These are phyloP conservation scores for Caranx ignobilis DNA, from an alignment of 2,113 vertebrate species.

Conservation along the genomic window DNA sequence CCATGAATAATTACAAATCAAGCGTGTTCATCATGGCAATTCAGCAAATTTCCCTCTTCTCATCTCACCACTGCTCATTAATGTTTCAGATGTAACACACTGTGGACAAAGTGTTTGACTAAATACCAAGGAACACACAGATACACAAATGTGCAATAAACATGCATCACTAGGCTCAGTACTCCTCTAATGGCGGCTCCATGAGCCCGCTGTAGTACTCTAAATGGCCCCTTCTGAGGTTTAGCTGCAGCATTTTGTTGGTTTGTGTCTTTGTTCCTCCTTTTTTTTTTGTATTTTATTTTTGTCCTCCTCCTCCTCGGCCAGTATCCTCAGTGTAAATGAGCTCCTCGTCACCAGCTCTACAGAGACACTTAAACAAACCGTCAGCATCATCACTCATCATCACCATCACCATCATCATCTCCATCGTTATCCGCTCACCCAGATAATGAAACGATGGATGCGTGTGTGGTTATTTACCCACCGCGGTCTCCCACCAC, in stretches of 20 bases:
- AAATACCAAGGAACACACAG: slow-evolving; percentile 37
- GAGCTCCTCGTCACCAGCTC: slow-evolving; percentile 24
- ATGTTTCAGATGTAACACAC: slow-evolving; percentile 59
- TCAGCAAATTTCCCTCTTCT: slow-evolving; percentile 43
- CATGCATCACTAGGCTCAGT: slow-evolving; percentile 29
- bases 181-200: slow-evolving; percentile 48
- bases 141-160: slow-evolving; percentile 44
- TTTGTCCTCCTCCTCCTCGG: slow-evolving; percentile 2
- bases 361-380: slow-evolving; percentile 42
- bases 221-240: slow-evolving; percentile 21
- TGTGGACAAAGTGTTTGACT: slow-evolving; percentile 45
- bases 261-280: slow-evolving; percentile 11
- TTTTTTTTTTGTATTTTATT: slow-evolving; percentile 23
- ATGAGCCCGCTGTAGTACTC: slow-evolving; percentile 30
- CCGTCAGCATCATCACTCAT: neutral
- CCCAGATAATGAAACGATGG: slow-evolving; percentile 31
- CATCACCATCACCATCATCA: slow-evolving; percentile 29
- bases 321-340: slow-evolving; percentile 20
- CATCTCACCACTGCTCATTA: slow-evolving; percentile 61
- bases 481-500: neutral
- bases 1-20: slow-evolving; percentile 73
- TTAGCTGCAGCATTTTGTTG: slow-evolving; percentile 13
- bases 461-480: slow-evolving; percentile 24
- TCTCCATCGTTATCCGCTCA: slow-evolving; percentile 15
- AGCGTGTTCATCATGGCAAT: slow-evolving; percentile 47